Evolutionary conservation across 2,888 invertebrate species (phyloP).

Genomic region (Phragmatobia fuliginosa): DNA sequence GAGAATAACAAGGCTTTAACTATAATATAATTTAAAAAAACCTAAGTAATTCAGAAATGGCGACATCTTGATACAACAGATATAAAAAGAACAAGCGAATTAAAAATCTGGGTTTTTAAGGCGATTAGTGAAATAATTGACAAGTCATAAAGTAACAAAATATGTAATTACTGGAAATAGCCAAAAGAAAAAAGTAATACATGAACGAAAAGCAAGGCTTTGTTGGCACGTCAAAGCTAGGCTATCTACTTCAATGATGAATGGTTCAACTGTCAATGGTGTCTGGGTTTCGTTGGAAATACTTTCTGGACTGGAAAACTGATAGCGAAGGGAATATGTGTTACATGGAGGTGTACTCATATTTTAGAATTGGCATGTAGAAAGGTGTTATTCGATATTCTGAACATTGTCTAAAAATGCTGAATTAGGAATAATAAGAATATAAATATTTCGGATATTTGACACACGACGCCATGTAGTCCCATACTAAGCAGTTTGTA

Average conservation of each 20-base stretch:
- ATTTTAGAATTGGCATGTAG: background rate
- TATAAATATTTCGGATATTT: too few species aligned
- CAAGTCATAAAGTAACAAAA: background rate
- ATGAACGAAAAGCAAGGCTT: slow-evolving; percentile 25
- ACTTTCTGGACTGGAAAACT: slow-evolving; percentile 56
- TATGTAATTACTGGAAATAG: slow-evolving; percentile 1
- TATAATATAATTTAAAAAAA: too few species aligned
- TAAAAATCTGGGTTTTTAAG: background rate
- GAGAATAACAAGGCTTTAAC: too few species aligned
- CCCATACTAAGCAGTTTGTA: too few species aligned
- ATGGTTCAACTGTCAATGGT: slow-evolving; percentile 56
- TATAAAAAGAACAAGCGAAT: too few species aligned
- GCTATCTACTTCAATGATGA: slow-evolving; percentile 52
- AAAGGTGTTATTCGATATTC: background rate
- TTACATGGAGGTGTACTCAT: background rate
- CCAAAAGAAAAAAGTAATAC: slow-evolving; percentile 6
- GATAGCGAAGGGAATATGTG: slow-evolving; percentile 44
- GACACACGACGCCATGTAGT: too few species aligned
- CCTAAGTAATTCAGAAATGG: too few species aligned
- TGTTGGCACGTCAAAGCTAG: slow-evolving; percentile 31
- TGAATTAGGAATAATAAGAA: too few species aligned
- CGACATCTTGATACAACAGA: too few species aligned
- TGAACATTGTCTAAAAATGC: too few species aligned
- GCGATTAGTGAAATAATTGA: background rate
- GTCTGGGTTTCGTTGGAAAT: slow-evolving; percentile 45